Evolutionary conservation across 2,797 vertebrate species (phyloP), one percentile per base, ranked within the genome.

Genomic region (Varecia variegata): DNA sequence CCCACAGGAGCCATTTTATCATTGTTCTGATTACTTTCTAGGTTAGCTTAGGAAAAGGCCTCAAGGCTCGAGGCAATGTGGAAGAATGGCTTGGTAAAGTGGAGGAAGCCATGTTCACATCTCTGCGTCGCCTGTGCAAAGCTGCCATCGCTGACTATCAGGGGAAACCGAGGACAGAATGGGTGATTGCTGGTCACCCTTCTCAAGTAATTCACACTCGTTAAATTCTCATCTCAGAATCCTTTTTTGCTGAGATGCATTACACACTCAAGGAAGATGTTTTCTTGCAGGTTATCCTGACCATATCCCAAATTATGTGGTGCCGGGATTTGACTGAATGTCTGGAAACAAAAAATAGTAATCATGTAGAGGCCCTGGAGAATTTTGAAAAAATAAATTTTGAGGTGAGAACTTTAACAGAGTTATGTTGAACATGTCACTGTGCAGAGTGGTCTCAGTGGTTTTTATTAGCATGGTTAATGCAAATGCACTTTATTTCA

Each of bases 281-380:
- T 77, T 95, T 74, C 68, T 12, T 86, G 23, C 83, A 99, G 99
- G 99, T 99, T 96, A 99, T 99, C 97, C 98, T 99, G 96, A 99
- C 99, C 13, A 97, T 99, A 98, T 99, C 99, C 71, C 99, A 99
- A 97, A 97, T 99, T 87, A 99, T 99, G 99, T 99, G 99, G 99
- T 99, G 99, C 96, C 98, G 98, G 35, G 99, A 99, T 90, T 97
- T 99, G 97, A 99, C 99, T 0, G 97, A 98, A 90, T 99, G 99
- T 95, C 97, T 99, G 70, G 98, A 99, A 88, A 98, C 97, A 70
- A 98, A 98, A n/a, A 67, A 97, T 43, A 98, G 98, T 0, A 95
- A 98, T 95, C 98, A 97, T 89, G 92, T 98, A 95, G 96, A 98
- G 94, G 98, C 99, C 20, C 96, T 99, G 92, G 98, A 98, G 97